These are phyloP conservation scores for Oncorhynchus masou DNA, from an alignment of 2,113 vertebrate genomes.

Conservation along the genomic window DNA sequence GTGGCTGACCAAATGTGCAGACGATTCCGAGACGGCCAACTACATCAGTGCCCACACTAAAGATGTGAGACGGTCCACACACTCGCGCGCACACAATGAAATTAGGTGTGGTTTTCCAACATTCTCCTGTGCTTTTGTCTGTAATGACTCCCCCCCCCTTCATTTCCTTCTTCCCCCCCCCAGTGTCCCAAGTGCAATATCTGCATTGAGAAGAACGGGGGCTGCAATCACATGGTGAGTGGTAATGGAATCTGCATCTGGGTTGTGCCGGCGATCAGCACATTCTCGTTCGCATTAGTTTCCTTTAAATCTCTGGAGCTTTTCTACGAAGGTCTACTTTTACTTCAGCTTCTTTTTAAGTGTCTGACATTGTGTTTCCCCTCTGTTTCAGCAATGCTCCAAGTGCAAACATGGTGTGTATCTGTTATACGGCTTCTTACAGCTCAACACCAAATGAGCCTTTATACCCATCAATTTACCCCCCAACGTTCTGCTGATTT, in stretches of 20 bases:
- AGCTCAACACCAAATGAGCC: not conserved
- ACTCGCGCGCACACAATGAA: not conserved
- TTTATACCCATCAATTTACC: too few species aligned
- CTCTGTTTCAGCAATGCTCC: slow-evolving; percentile 94
- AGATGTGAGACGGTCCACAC: slow-evolving; percentile 82
- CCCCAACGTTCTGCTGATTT: not conserved
- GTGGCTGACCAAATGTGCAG: slow-evolving; percentile 98
- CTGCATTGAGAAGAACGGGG: slow-evolving; percentile 99
- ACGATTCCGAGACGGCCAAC: slow-evolving; percentile 99
- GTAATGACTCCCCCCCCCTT: not conserved
- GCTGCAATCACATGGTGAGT: slow-evolving; percentile 99
- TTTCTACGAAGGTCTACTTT: not conserved
- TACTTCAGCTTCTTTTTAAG: too few species aligned
- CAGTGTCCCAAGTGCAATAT: slow-evolving; percentile 99
- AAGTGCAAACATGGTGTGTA: slow-evolving; percentile 97
- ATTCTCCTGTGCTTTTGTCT: not conserved
- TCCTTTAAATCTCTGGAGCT: not conserved
- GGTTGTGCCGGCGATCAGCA: not conserved
- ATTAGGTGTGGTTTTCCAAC: not conserved
- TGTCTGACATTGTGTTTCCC: slow-evolving; percentile 6
- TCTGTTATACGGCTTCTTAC: not conserved
- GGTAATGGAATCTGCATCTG: not conserved
- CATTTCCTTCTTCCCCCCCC: slow-evolving; percentile 1
- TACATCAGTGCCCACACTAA: slow-evolving; percentile 99
- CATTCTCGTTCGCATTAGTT: not conserved